phyloP scores from a whole-genome alignment of 2,113 vertebrate species.

The Cavia aperea region DNA sequence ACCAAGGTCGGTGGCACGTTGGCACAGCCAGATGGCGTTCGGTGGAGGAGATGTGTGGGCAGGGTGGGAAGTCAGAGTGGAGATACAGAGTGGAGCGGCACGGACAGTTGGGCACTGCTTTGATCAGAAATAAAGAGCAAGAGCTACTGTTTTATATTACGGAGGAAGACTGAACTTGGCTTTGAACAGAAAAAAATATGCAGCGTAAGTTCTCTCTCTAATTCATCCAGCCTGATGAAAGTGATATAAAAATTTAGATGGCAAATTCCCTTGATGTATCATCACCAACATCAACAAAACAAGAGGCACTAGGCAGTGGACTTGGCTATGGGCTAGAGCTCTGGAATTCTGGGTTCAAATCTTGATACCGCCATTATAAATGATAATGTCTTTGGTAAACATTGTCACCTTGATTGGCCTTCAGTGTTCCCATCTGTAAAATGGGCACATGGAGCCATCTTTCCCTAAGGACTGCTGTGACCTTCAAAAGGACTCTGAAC shows the following conservation, averaged over 20 bases:
- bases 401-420: background rate
- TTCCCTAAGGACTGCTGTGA: background rate
- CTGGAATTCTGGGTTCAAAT: background rate
- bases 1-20: constrained; percentile 54
- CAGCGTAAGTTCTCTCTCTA: background rate
- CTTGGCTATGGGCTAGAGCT: background rate
- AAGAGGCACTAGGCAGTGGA: background rate
- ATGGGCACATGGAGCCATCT: background rate
- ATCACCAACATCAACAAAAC: background rate
- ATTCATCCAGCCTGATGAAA: background rate
- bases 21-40: background rate
- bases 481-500: background rate
- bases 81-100: background rate
- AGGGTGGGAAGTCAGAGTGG: background rate
- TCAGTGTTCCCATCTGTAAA: background rate
- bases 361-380: background rate
- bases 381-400: background rate
- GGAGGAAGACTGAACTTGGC: constrained; percentile 30
- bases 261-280: background rate
- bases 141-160: background rate
- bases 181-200: background rate
- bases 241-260: background rate
- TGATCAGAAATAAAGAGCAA: constrained; percentile 35
- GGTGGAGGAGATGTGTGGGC: background rate
- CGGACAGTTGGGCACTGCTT: background rate